phyloP scores from a whole-genome alignment of 2,797 vertebrate genomes.

The Manis javanica region DNA sequence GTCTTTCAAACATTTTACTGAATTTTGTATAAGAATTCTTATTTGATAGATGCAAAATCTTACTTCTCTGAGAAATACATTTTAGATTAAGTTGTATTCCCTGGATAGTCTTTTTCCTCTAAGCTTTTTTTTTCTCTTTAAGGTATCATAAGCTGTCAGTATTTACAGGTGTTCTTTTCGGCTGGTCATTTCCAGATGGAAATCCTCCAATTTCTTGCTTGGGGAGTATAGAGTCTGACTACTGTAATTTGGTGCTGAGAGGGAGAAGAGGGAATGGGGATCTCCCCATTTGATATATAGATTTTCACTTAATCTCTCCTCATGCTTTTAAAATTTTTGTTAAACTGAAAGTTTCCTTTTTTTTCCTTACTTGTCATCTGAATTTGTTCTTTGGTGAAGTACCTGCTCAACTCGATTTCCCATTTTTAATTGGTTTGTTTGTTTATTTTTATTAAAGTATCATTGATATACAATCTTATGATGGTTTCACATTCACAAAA shows the following conservation, averaged over 20 bases:
- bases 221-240: not conserved
- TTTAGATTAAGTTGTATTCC: not conserved
- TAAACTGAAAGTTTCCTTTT: not conserved
- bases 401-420: no score
- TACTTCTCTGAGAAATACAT: not conserved
- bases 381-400: no score
- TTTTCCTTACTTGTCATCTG: no score
- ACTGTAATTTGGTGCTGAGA: not conserved
- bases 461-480: no score
- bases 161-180: not conserved
- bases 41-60: not conserved
- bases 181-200: not conserved
- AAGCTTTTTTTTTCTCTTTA: not conserved
- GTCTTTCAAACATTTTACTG: not conserved
- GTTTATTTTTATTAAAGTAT: no score
- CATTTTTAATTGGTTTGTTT: no score
- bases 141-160: not conserved
- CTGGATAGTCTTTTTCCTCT: not conserved
- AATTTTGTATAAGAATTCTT: not conserved
- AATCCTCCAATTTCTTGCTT: not conserved
- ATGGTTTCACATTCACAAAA: no score
- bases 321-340: not conserved
- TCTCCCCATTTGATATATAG: not conserved
- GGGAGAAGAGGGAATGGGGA: not conserved
- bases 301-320: not conserved